Percentiles rank a stretch among this genome's conserved stretches.
Evolutionary conservation across 2,797 vertebrate species (phyloP).

Genomic region (Pseudochaenichthys georgianus): DNA sequence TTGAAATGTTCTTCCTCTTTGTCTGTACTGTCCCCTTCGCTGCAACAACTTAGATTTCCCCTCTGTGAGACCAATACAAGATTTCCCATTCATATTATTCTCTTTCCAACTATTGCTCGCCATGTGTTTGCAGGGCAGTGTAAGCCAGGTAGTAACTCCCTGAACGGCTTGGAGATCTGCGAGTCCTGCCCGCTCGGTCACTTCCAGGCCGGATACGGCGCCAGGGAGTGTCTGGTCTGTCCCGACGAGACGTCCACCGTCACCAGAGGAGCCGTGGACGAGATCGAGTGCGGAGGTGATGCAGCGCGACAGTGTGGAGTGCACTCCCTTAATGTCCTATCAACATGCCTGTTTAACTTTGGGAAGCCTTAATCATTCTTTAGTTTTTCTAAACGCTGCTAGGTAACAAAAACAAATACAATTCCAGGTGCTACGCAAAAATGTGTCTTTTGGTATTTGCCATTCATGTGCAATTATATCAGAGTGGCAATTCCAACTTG

Average conservation of each 20-base stretch:
- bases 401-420: constrained; percentile 31
- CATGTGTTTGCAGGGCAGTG: constrained; percentile 89
- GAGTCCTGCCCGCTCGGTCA: constrained; percentile 95
- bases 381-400: constrained; percentile 17
- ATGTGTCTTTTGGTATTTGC: constrained; percentile 23
- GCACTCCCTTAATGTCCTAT: constrained; percentile 14
- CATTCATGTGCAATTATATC: constrained; percentile 6
- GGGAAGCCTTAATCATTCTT: constrained; percentile 7
- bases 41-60: too few relatives aligned
- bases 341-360: constrained; percentile 13
- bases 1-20: too few relatives aligned
- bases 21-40: too few relatives aligned
- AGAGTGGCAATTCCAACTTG: constrained; percentile 21
- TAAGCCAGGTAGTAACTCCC: constrained; percentile 93
- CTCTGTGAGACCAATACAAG: too few relatives aligned
- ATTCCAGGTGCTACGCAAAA: constrained; percentile 13
- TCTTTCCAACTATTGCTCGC: too few relatives aligned
- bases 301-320: constrained; percentile 22
- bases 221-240: constrained; percentile 89
- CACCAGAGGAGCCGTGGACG: constrained; percentile 91
- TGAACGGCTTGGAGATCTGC: constrained; percentile 94
- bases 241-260: constrained; percentile 92
- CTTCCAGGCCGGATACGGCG: constrained; percentile 90
- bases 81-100: too few relatives aligned
- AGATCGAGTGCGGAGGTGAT: constrained; percentile 94